Base-by-base conservation (phyloP, 64 coral and sea anemone species). In the Porites australiensis region DNA sequence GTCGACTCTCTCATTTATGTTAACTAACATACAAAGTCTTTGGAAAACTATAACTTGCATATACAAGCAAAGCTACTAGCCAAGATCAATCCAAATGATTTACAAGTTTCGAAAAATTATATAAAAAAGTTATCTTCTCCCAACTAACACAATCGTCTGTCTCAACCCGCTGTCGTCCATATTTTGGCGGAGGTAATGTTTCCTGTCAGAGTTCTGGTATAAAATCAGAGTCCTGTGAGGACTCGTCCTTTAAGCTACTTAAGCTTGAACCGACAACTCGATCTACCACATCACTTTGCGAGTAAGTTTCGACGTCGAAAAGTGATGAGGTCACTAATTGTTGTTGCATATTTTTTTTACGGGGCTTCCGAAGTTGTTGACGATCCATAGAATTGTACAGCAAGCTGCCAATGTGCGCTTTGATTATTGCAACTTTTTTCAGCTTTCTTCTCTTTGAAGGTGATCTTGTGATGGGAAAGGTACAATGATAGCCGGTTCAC, bases 71-170 rank as follows among this genome's bases (percentile, higher is more conserved):
- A 79, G 61, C 75, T 79, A 70, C 63, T 60, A 79, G 75, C 58
- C 44, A 79, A 63, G 10, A 89, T 79, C 88, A 89, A 55, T 89
- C 60, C 44, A 64, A 60, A 89, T 14, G 78, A 89, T 79, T 89
- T 70, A 89, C 75, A 67, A 14, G 57, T 79, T 37, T 62, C 23
- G 13, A 55, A 83, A 83, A 79, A 68, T 79, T 89, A 15, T 79
- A 15, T 79, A 15, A 69, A 59, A 79, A 79, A 79, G 69, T 18
- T 67, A 89, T 79, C 13, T 90, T 79, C 19, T 90, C 62, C 75
- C 60, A 61, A n/a, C 55, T 76, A 63, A 88, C 70, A 88, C 46
- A 68, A 80, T 79, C 13, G 19, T 90, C 88, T 90, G 13, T 66
- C 43, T 27, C 37, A 67, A 18, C 75, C 60, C 72, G 47, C 75